Base-by-base conservation (phyloP, 2,113 vertebrate genomes). In the Scortum barcoo region DNA sequence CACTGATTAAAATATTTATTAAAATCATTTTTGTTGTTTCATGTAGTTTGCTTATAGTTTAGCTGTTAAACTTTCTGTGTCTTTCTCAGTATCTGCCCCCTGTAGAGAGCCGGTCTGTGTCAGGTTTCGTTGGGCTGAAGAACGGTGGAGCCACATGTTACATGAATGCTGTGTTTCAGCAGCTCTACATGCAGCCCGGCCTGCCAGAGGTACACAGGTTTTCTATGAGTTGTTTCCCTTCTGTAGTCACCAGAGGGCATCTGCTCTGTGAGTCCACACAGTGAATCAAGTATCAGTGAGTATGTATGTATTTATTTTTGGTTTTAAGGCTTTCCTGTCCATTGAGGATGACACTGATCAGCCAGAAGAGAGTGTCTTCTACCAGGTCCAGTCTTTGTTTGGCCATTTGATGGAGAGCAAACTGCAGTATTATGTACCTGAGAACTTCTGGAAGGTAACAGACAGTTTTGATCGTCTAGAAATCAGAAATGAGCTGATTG, bases 341-440 rank as follows among this genome's bases (percentile, higher is more conserved):
- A 97, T 99, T 46, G 98, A 99, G 89, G 98, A 99, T 70, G 97
- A 99, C 84, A 97, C 96, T 0, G 98, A 99, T 90, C 99, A 98
- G 92, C 97, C 98, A 44, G 98, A 99, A 36, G 98, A 99, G 80
- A 99, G 96, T 8, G 98, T 99, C 24, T 99, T 99, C 91, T 99
- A 98, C 90, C 98, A 99, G 93, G 98, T 99, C 1, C 98, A 99
- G 63, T 99, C 98, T 84, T 94, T 99, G 74, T 99, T 99, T 81
- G 98, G 98, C 30, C 98, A 99, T 90, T 91, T 99, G 93, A 99
- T 99, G 98, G 98, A 99, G 94, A 99, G 98, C 95, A 99, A 99
- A 77, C 93, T 99, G 67, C 98, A 99, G 71, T 99, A 99, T 95
- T 99, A 99, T 0, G 94, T 99, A n/a, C 98, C 98, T 24, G 98